Percentiles rank a stretch among this genome's conserved stretches.
phyloP scores from a whole-genome alignment of 2,888 invertebrate species.

The Sesamia inferens region DNA sequence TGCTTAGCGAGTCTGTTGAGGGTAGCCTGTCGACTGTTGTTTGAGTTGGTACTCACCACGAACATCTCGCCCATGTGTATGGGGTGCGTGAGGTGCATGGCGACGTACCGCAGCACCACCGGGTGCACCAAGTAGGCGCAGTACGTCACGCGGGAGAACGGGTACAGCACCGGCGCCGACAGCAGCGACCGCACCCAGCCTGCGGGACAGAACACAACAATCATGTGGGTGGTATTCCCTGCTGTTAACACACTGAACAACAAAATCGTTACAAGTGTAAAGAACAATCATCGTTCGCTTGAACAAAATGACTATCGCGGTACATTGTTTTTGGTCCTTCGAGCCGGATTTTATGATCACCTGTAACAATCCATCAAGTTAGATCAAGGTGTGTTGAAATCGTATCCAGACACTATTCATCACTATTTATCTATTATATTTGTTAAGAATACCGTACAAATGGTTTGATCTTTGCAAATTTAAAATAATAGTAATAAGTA shows the following conservation, averaged over 20 bases:
- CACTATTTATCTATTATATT: too few relatives aligned
- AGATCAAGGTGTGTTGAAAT: too few relatives aligned
- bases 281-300: neutral
- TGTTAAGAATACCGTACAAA: too few relatives aligned
- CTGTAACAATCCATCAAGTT: neutral
- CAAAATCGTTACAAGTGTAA: neutral
- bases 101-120: conserved; percentile 94
- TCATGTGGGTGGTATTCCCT: neutral
- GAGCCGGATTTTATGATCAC: neutral
- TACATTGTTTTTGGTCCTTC: neutral
- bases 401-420: too few relatives aligned
- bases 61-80: conserved; percentile 94
- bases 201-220: conserved; percentile 67
- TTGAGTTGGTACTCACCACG: conserved; percentile 90
- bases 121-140: conserved; percentile 96
- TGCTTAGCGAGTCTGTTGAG: neutral
- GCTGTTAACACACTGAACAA: too few relatives aligned
- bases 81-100: conserved; percentile 95
- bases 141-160: conserved; percentile 96
- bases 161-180: conserved; percentile 94
- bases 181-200: conserved; percentile 93
- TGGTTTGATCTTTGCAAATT: too few relatives aligned
- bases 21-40: too few relatives aligned
- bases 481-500: too few relatives aligned
- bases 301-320: neutral